Base-by-base conservation (phyloP, 92 coral and sea anemone species). In the Epizoanthus scotinus region DNA sequence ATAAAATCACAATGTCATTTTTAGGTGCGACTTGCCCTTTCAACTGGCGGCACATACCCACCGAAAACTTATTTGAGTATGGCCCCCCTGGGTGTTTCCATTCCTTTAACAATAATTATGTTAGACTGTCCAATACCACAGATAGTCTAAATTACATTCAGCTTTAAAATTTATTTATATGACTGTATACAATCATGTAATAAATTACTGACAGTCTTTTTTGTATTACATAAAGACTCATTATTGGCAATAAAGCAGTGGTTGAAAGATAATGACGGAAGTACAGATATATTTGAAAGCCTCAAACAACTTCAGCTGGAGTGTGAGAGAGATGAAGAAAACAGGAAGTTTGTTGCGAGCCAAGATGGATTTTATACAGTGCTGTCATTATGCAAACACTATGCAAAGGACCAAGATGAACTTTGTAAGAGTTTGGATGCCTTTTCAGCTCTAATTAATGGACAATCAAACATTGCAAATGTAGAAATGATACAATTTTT, bases 271-370 rank as follows among this genome's bases (percentile, higher is more conserved):
- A 78, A 82, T 62, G 64, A 87, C 21, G 14, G 68, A 3, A 40
- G 68, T 20, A 75, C 73, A 60, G 67, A 70, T 36, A 64, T 92
- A 20, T 31, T 62, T 17, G 62, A 85, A 60, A 84, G 89, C 24
- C 71, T 92, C 15, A 63, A 64, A 31, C 24, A 24, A 12, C 87
- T 92, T 22, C 89, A 83, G 26, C 63, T 70, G 8, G 92, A 90
- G 53, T 92, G 91, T 83, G 85, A 70, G 36, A 83, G 68, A 62
- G 78, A 68, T 67, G 91, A 92, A 78, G 87, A 77, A 68, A 92
- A 86, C 57, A 90, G 87, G 60, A 92, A 79, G 63, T 88, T 92
- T 85, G 97, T 94, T n/a, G 83, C 86, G n/a, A 91, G 91, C 67
- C 91, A 87, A 63, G 89, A 82, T 82, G 94, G 90, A 15, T 57